Percentiles rank a stretch among this genome's conserved stretches.
phyloP scores from a whole-genome alignment of 2,113 vertebrate species.

The Tautogolabrus adspersus region DNA sequence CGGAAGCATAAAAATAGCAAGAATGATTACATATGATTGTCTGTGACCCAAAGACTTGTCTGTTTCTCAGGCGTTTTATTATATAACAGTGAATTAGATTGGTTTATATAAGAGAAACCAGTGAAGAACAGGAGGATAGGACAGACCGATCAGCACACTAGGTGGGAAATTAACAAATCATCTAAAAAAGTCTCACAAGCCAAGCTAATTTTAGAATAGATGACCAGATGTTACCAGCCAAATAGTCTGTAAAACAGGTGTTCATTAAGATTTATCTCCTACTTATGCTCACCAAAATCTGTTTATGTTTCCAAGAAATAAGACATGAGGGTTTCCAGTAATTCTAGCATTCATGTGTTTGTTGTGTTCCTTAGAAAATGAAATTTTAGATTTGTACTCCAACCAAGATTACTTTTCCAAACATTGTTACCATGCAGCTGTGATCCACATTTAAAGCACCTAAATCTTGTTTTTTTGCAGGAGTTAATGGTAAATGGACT shows the following conservation, averaged over 20 bases:
- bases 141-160: not conserved
- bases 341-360: not conserved
- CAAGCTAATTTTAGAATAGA: not conserved
- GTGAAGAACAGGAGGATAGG: not conserved
- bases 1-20: slow-evolving; percentile 38
- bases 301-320: not conserved
- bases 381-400: too few species aligned
- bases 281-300: not conserved
- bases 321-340: not conserved
- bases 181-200: not conserved
- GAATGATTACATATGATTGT: slow-evolving; percentile 32
- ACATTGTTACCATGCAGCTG: too few species aligned
- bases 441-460: too few species aligned
- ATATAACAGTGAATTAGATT: slow-evolving; percentile 2
- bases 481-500: too few species aligned
- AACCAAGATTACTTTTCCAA: too few species aligned
- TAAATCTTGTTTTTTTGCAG: too few species aligned
- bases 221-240: not conserved
- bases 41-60: not conserved
- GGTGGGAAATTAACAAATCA: not conserved
- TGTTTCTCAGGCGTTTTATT: slow-evolving; percentile 26
- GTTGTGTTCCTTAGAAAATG: too few species aligned
- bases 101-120: slow-evolving; percentile 10
- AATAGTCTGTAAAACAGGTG: too few species aligned
- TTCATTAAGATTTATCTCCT: not conserved